Conservation (phyloP, 2,888 invertebrate genomes). For the Dryadula phaetusa region DNA sequence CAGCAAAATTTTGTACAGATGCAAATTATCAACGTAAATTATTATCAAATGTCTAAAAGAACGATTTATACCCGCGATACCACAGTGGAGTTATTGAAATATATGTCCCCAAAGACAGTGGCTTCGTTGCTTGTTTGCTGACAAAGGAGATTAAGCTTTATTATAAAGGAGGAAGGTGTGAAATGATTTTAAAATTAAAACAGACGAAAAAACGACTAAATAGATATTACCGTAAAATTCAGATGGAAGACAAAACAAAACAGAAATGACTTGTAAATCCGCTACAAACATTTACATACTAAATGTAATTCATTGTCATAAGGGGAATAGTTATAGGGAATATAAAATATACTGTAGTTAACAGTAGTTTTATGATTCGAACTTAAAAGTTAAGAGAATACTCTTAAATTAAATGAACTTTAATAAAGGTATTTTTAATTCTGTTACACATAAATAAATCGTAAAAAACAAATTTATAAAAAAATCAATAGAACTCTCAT, state of each 20-base stretch:
- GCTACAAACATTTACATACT: slow-evolving; percentile 71
- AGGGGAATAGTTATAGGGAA: slow-evolving; percentile 47
- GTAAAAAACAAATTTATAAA: no score
- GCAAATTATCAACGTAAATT: slow-evolving; percentile 73
- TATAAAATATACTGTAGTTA: slow-evolving; percentile 24
- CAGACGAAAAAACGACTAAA: slow-evolving; percentile 60
- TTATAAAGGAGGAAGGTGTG: neutral
- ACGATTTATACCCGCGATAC: slow-evolving; percentile 74
- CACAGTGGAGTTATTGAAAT: slow-evolving; percentile 77
- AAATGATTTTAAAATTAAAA: slow-evolving; percentile 3
- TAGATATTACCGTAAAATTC: slow-evolving; percentile 67
- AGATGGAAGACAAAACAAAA: slow-evolving; percentile 72
- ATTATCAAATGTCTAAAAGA: slow-evolving; percentile 75
- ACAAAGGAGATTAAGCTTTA: slow-evolving; percentile 56
- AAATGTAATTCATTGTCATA: slow-evolving; percentile 52
- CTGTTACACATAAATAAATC: no score
- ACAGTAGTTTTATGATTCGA: neutral
- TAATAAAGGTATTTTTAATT: no score
- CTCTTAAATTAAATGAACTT: no score
- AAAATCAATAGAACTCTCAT: no score
- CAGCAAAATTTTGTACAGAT: slow-evolving; percentile 58
- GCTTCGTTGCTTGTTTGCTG: slow-evolving; percentile 51
- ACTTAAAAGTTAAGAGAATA: no score
- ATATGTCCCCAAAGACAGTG: slow-evolving; percentile 78
- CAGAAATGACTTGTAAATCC: slow-evolving; percentile 75